Conservation (phyloP, 1,140 invertebrate species). For the Sitodiplosis mosellana region DNA sequence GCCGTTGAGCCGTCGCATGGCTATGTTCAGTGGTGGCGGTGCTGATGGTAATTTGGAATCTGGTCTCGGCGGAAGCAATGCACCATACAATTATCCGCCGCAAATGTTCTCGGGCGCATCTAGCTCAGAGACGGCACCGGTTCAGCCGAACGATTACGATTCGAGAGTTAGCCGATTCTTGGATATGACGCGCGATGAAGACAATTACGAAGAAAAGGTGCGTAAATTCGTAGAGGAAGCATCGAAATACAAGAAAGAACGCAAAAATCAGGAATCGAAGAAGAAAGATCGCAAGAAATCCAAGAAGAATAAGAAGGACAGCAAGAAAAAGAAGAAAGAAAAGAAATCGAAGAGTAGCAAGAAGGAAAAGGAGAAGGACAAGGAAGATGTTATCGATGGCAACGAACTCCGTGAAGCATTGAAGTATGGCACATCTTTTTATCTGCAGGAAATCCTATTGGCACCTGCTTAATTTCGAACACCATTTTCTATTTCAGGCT, state of each 20-base stretch:
- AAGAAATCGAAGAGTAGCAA: conserved; percentile 45
- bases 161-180: conserved; percentile 45
- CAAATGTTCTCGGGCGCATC: not conserved
- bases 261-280: conserved; percentile 49
- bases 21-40: conserved; percentile 33
- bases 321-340: conserved; percentile 42
- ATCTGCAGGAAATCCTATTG: no score
- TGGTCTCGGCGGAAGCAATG: conserved; percentile 35
- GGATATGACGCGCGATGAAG: conserved; percentile 60
- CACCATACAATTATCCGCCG: not conserved
- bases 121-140: conserved; percentile 14
- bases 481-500: not conserved
- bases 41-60: conserved; percentile 27
- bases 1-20: conserved; percentile 62
- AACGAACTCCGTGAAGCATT: conserved; percentile 44
- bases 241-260: conserved; percentile 56
- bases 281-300: conserved; percentile 52
- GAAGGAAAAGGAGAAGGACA: conserved; percentile 33
- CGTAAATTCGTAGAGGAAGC: conserved; percentile 64
- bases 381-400: conserved; percentile 32
- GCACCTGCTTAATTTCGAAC: not conserved
- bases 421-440: conserved; percentile 30
- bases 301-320: conserved; percentile 34
- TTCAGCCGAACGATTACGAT: conserved; percentile 43
- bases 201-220: conserved; percentile 66